Evolutionary conservation across 2,113 vertebrate genomes (phyloP), one percentile per base, ranked within the genome.

Genomic region (Tricholaema leucomelas): DNA sequence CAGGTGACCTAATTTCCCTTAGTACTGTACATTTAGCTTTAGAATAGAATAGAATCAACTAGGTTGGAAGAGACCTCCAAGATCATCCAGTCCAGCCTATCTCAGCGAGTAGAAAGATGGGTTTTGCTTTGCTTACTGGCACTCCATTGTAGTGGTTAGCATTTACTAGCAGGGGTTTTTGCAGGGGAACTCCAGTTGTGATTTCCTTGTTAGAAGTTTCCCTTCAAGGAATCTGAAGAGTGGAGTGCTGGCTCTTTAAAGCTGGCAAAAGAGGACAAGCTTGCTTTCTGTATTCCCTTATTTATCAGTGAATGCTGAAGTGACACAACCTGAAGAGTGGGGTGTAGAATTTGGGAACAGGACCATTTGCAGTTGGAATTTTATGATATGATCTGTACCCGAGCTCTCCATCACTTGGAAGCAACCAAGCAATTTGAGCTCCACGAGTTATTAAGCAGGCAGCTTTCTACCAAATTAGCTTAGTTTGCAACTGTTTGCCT

Each of bases 261-360:
- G 4, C 3, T 8, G 1, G 31, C 9, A 44, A 18, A n/a, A 66
- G 20, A 11, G 21, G 21, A 27, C 0, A 19, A 56, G 10, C 25
- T 56, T 31, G 5, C 55, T 10, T 56, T 36, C 5, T 70, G 11
- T 4, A 3, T 61, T 17, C 55, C 11, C 9, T 24, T 3, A 1
- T 5, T 46, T 5, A 2, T 6, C 69, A 24, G 16, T 6, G 17
- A 19, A 1, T n/a, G 15, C 15, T 59, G 18, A 2, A 33, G n/a
- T 18, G 59, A 3, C 17, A 2, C 0, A 1, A 6, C 5, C 33
- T 54, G 18, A 11, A 9, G 12, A 42, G 44, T 2, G 31, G 31
- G 38, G 3, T 16, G 38, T 18, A 10, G 44, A 15, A 6, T 63
- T 5, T 66, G 64, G 69, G 46, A 31, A 14, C 2, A 1, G 19